These are phyloP conservation scores for Umimayanthus kanabou DNA, from an alignment of 92 coral and sea anemone genomes.

Conservation along the genomic window DNA sequence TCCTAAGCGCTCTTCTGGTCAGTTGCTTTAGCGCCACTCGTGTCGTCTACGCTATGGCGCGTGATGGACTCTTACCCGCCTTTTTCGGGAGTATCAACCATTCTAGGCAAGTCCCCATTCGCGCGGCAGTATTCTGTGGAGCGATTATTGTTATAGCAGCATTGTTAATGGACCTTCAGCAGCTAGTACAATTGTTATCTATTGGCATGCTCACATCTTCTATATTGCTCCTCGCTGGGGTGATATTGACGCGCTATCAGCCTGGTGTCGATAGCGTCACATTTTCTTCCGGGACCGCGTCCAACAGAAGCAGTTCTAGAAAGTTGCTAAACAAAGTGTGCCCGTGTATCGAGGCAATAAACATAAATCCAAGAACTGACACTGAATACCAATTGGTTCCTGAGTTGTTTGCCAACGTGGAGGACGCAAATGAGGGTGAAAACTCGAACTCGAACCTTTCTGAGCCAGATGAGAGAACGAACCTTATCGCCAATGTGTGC, in stretches of 20 bases:
- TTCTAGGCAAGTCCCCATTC: constrained; percentile 66
- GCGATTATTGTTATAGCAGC: constrained; percentile 60
- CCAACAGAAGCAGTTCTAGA: background rate
- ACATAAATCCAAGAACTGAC: background rate
- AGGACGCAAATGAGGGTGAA: background rate
- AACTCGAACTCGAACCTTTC: background rate
- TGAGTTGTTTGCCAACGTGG: background rate
- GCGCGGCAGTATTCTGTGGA: constrained; percentile 66
- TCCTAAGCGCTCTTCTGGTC: constrained; percentile 69
- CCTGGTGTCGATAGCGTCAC: constrained; percentile 46
- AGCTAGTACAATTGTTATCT: constrained; percentile 71
- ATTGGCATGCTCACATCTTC: constrained; percentile 61
- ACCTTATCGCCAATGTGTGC: constrained; percentile 56
- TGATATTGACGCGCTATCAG: constrained; percentile 79
- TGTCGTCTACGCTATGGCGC: constrained; percentile 80
- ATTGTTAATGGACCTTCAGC: constrained; percentile 60
- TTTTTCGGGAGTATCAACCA: constrained; percentile 61
- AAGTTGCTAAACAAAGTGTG: background rate
- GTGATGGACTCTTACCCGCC: constrained; percentile 77
- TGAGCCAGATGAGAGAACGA: constrained; percentile 28
- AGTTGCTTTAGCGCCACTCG: constrained; percentile 70
- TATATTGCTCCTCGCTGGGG: constrained; percentile 74
- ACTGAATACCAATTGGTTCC: constrained; percentile 4
- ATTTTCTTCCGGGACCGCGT: background rate
- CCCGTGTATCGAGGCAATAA: constrained; percentile 13